Percentiles rank a stretch among this genome's conserved stretches.
Conservation (phyloP, 2,888 invertebrate genomes). For the Tenthredo mesomela region DNA sequence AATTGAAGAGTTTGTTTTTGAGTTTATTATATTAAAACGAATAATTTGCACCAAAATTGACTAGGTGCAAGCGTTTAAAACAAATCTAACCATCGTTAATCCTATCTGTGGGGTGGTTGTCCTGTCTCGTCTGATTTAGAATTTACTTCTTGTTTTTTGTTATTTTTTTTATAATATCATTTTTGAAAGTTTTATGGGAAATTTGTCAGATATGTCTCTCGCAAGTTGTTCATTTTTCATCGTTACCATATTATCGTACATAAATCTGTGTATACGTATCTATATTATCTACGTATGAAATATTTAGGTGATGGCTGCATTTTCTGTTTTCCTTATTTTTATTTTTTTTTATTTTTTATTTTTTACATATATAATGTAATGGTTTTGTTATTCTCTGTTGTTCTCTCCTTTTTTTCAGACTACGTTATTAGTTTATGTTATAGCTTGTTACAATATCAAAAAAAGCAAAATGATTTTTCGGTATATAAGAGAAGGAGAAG, state of each 20-base stretch:
- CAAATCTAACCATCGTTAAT: slow-evolving; percentile 53
- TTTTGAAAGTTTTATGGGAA: neutral
- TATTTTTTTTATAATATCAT: neutral
- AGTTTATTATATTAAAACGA: slow-evolving; percentile 72
- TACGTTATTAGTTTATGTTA: slow-evolving; percentile 11
- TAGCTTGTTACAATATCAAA: slow-evolving; percentile 24
- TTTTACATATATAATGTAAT: neutral
- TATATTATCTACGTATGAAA: neutral
- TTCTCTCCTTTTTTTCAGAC: slow-evolving; percentile 35
- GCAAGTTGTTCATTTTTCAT: neutral
- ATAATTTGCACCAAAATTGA: slow-evolving; percentile 57
- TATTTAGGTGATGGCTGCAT: slow-evolving; percentile 44
- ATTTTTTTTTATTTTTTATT: slow-evolving; percentile 2
- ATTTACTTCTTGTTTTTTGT: neutral
- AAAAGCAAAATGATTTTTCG: neutral
- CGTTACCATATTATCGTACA: neutral
- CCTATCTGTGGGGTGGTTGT: slow-evolving; percentile 41
- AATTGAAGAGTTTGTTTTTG: slow-evolving; percentile 78
- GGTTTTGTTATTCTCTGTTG: slow-evolving; percentile 55
- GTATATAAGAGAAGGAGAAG: neutral
- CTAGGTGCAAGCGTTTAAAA: slow-evolving; percentile 32
- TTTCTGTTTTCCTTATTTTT: neutral
- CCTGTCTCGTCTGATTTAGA: slow-evolving; percentile 30
- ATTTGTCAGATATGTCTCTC: slow-evolving; percentile 30
- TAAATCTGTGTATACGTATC: neutral